Percentiles rank a stretch among this genome's conserved stretches.
Evolutionary conservation across 2,113 vertebrate species (phyloP).

Genomic region (Uria lomvia): DNA sequence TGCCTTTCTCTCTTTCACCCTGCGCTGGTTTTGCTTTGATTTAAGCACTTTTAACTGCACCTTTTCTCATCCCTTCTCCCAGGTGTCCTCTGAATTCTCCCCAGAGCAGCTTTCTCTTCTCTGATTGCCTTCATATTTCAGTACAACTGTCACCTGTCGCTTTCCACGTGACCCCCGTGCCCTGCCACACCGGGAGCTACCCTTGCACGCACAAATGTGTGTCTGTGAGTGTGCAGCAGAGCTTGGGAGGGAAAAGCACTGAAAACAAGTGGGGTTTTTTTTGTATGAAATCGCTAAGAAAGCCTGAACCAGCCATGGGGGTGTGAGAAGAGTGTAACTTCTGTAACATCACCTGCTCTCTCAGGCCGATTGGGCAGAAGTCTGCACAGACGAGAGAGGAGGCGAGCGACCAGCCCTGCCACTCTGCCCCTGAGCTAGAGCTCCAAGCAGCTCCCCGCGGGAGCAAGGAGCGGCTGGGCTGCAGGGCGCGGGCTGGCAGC

Average conservation of each 20-base stretch:
- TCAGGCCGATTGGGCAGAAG: neutral
- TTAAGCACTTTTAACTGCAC: neutral
- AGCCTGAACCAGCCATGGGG: neutral
- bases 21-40: neutral
- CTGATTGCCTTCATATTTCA: neutral
- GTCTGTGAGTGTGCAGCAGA: neutral
- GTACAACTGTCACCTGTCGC: neutral
- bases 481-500: neutral
- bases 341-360: neutral
- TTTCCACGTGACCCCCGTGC: neutral
- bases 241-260: neutral
- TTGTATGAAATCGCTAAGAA: neutral
- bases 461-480: neutral
- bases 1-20: neutral
- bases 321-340: neutral
- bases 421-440: neutral
- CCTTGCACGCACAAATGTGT: neutral
- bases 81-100: neutral
- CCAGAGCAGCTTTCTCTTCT: neutral
- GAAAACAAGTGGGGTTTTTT: neutral
- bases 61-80: neutral
- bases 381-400: neutral
- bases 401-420: neutral
- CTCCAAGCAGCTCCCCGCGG: accelerated
- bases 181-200: neutral